These are phyloP conservation scores for Rousettus leschenaultii DNA, from an alignment of 2,113 vertebrate species.

Conservation along the genomic window DNA sequence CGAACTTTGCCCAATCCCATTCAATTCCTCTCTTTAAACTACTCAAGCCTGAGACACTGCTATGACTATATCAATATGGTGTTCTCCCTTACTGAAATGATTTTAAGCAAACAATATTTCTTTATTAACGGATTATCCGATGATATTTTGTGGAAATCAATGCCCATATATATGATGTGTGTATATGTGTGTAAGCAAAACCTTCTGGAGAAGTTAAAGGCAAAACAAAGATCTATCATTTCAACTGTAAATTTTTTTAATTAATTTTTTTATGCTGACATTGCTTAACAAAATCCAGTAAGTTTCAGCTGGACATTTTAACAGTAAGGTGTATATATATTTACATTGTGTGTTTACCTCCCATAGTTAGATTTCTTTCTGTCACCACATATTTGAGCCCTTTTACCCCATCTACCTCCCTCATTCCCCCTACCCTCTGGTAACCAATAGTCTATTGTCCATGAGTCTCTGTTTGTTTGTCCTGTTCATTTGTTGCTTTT, in stretches of 20 bases:
- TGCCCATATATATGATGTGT: neutral
- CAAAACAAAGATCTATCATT: neutral
- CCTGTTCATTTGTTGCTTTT: no score
- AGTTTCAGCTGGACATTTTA: no score
- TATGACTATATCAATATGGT: neutral
- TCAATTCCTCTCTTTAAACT: neutral
- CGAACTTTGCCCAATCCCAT: neutral
- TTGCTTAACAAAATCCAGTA: no score
- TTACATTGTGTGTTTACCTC: no score
- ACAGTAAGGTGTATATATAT: no score
- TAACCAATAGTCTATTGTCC: no score
- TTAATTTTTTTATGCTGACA: no score
- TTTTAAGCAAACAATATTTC: conserved; percentile 13
- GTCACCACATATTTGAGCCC: no score
- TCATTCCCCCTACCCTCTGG: no score
- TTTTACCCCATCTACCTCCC: no score
- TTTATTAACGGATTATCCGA: neutral
- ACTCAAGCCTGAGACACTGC: neutral
- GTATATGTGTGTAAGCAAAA: neutral
- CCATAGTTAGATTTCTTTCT: no score
- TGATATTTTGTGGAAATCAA: neutral
- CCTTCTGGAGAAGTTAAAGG: neutral
- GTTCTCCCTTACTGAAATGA: neutral
- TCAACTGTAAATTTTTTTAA: neutral
- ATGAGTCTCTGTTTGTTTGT: no score